Base-by-base conservation (phyloP, 2,888 invertebrate species). In the Mimumesa dahlbomi region DNA sequence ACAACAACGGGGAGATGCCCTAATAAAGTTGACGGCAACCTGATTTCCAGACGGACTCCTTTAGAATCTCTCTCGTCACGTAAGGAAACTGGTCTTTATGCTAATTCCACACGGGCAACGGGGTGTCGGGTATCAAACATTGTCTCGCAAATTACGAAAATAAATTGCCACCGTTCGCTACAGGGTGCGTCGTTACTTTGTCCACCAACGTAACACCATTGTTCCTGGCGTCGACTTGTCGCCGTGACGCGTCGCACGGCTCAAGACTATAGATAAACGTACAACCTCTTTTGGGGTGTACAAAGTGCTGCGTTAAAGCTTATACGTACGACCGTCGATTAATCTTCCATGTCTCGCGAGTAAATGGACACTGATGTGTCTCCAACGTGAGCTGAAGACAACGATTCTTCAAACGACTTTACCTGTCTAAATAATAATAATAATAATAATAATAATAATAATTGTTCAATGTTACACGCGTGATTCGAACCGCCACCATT, bases 131-230 rank as follows among this genome's bases (percentile, higher is more conserved):
- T 11, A 43, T 31, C 31, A 31, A 25, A 2, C 36, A 18, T 21
- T 38, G 22, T 48, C 57, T 46, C 38, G 22, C 34, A 25, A 52
- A 38, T 52, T 38, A 31, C 43, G 45, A 14, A 46, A 59, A 59
- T 50, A 59, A 59, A 59, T 59, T 50, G 59, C 40, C 46, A 34
- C 52, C 36, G 42, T 36, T 45, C 18, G 7, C 31, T 25, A n/a
- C 11, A 13, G 9, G 50, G 25, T n/a, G 36, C 38, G 14, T 45
- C 36, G 40, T 48, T 45, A 57, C 14, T 46, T 25, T 9, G 22
- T 45, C 46, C 45, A 16, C 36, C 34, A 22, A 36, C 42, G 31
- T n/a, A n/a, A 38, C 29, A 18, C 59, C 43, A 61, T 61, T 61
- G 52, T 61, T n/a, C 38, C 42, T 21, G 52, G 42, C 61, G 48